A percentile compares a stretch with the other conserved stretches of the same genome.
phyloP scores from a whole-genome alignment of 2,797 vertebrate genomes.

The Neosalanx taihuensis region DNA sequence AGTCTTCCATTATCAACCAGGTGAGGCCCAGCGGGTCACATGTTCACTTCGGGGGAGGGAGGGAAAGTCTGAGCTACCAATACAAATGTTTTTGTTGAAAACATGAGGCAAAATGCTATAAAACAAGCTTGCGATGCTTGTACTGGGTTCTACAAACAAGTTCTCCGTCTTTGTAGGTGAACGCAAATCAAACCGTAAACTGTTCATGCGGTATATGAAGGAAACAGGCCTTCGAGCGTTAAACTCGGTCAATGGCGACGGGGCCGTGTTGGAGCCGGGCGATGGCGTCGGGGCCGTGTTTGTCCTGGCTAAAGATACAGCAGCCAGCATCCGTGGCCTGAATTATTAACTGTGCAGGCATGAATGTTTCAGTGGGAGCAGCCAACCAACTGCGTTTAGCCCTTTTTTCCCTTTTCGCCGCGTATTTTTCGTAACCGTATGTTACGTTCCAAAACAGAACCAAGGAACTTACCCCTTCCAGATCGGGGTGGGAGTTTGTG shows the following conservation, averaged over 20 bases:
- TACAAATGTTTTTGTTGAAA: no score
- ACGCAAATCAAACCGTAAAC: no score
- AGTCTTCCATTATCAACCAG: constrained; percentile 99
- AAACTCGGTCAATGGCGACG: neutral
- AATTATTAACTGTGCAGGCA: constrained; percentile 61
- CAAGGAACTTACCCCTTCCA: neutral
- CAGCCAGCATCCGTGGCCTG: constrained; percentile 37
- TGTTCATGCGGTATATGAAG: no score
- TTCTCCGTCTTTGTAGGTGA: no score
- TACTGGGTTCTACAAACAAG: no score
- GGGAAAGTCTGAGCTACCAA: no score
- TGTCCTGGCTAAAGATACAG: constrained; percentile 35
- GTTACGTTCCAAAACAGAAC: neutral
- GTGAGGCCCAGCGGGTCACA: constrained; percentile 58
- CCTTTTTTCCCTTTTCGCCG: constrained; percentile 12
- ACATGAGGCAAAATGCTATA: no score
- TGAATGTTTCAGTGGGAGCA: constrained; percentile 54
- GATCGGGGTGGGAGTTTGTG: no score
- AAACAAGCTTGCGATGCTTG: neutral
- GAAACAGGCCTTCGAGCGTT: neutral
- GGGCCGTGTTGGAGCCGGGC: constrained; percentile 17
- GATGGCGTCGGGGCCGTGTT: neutral
- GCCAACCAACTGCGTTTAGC: constrained; percentile 42
- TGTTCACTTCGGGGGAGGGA: neutral
- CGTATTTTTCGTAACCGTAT: no score